phyloP scores from a whole-genome alignment of 1,140 invertebrate species.

The Achroia grisella region DNA sequence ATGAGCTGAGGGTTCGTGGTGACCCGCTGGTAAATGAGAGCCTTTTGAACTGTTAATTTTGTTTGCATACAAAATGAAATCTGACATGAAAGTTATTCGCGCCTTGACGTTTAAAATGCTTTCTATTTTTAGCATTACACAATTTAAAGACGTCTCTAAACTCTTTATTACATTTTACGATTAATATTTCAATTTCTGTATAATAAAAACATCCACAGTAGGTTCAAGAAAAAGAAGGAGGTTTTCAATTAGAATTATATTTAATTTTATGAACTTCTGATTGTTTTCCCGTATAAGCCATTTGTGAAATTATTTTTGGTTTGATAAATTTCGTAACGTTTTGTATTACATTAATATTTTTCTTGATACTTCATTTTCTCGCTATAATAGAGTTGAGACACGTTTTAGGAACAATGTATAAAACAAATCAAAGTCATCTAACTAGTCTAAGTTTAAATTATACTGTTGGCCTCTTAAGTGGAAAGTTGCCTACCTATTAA shows the following conservation, averaged over 20 bases:
- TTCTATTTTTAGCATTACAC: conserved; percentile 1
- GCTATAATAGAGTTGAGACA: no score
- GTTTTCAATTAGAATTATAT: no score
- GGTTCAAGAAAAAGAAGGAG: no score
- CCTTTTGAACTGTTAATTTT: conserved; percentile 63
- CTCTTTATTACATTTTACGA: no score
- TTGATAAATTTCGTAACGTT: no score
- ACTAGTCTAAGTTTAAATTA: conserved; percentile 4
- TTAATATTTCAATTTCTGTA: conserved; percentile 4
- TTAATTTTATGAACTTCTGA: no score
- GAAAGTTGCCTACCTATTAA: neutral
- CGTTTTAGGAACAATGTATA: neutral
- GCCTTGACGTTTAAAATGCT: conserved; percentile 23
- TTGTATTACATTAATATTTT: no score
- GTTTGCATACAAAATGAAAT: conserved; percentile 57
- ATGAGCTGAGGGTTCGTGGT: conserved; percentile 52
- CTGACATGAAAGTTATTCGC: conserved; percentile 47
- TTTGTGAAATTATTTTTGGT: no score
- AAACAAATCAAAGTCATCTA: neutral
- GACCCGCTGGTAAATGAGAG: conserved; percentile 57
- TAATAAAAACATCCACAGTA: no score
- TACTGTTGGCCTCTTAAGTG: conserved; percentile 1
- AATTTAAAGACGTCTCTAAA: no score
- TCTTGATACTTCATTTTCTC: no score
- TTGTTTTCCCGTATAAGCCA: no score